Conservation (phyloP, 2,797 vertebrate species). For the Sebastes variabilis region DNA sequence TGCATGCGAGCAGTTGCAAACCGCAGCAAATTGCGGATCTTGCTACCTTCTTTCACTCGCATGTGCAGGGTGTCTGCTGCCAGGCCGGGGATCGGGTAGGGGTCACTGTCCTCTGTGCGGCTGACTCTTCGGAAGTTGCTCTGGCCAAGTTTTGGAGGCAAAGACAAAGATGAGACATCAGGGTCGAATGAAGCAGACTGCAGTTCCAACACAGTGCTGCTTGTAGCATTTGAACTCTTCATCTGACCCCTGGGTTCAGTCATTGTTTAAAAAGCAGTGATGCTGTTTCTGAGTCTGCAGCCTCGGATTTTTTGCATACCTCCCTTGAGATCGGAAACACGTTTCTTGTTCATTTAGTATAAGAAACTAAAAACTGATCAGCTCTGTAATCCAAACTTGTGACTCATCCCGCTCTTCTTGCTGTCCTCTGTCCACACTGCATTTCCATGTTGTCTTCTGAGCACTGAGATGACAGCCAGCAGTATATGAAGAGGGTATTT, state of each 20-base stretch:
- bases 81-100: slow-evolving; percentile 85
- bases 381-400: slow-evolving; percentile 52
- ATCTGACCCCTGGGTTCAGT: slow-evolving; percentile 41
- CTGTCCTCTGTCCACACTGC: slow-evolving; percentile 19
- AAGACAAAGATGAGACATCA: slow-evolving; percentile 1
- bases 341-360: slow-evolving; percentile 15
- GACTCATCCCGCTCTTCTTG: slow-evolving; percentile 43
- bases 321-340: slow-evolving; percentile 15
- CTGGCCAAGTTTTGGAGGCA: slow-evolving; percentile 61
- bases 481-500: slow-evolving; percentile 45
- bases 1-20: slow-evolving; percentile 89
- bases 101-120: slow-evolving; percentile 80
- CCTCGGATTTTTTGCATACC: slow-evolving; percentile 12
- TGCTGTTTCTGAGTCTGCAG: slow-evolving; percentile 19
- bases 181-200: slow-evolving; percentile 24
- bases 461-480: slow-evolving; percentile 41
- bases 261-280: slow-evolving; percentile 19
- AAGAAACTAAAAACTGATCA: slow-evolving; percentile 21
- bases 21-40: slow-evolving; percentile 92
- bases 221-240: slow-evolving; percentile 36
- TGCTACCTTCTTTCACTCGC: slow-evolving; percentile 94
- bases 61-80: slow-evolving; percentile 86
- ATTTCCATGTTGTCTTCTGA: slow-evolving; percentile 32
- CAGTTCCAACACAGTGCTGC: slow-evolving; percentile 38
- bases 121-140: slow-evolving; percentile 88